These are phyloP conservation scores for Leptosomus discolor DNA, from an alignment of 2,113 vertebrate genomes.

Conservation along the genomic window DNA sequence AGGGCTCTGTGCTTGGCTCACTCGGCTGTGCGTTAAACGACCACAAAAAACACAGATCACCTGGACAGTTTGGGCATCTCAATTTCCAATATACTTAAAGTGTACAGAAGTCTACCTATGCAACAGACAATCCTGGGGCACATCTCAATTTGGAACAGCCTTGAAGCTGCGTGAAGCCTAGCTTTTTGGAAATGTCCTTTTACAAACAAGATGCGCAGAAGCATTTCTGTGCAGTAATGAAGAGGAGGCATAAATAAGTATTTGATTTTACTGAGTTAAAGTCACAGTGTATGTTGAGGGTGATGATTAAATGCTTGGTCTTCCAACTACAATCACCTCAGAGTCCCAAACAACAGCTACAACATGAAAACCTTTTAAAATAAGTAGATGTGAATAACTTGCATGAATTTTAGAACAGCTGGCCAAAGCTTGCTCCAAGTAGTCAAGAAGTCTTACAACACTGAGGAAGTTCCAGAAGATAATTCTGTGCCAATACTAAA, in stretches of 20 bases:
- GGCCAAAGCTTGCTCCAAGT: constrained; percentile 34
- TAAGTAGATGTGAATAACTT: background rate
- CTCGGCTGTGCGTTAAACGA: no score
- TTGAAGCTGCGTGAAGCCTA: background rate
- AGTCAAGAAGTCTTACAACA: constrained; percentile 35
- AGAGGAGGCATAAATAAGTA: background rate
- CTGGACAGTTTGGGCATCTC: background rate
- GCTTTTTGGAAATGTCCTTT: background rate
- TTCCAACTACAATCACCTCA: background rate
- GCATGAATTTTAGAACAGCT: constrained; percentile 23
- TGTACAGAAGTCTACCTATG: background rate
- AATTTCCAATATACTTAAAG: fast-evolving
- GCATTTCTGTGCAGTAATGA: background rate
- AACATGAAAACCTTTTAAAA: background rate
- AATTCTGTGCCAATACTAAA: background rate
- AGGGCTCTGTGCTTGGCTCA: background rate
- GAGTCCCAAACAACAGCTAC: background rate
- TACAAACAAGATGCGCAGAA: background rate
- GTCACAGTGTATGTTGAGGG: background rate
- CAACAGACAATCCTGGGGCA: background rate
- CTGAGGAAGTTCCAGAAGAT: background rate
- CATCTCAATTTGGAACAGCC: background rate
- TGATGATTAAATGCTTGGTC: background rate
- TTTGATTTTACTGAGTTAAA: background rate
- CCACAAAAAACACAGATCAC: background rate